Evolutionary conservation across 2,113 vertebrate genomes (phyloP), one percentile per base, ranked within the genome.

Genomic region (Scophthalmus maximus): DNA sequence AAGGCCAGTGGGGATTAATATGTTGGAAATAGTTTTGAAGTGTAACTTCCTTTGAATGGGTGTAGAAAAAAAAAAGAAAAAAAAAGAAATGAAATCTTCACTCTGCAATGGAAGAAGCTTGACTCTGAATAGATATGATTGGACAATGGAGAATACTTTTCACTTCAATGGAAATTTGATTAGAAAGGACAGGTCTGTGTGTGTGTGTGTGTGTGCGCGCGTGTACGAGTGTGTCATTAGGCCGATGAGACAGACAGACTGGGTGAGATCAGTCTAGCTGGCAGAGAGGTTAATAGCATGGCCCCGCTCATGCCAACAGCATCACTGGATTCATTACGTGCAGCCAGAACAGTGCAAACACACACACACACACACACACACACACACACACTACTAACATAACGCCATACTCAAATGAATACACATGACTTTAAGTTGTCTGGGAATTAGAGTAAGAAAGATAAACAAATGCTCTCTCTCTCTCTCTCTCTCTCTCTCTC

Each of bases 251-350:
- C 84, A 84, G 86, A 89, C 87, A 82, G 89, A 85, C 88, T 73
- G 79, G 86, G 71, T 77, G 91, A 88, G 88, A 90, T 89, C 81
- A 83, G 88, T 85, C 73, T 71, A 74, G 84, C 88, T 89, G 87
- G 87, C 84, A 78, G 76, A 90, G 89, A 90, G 91, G 91, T 92
- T 92, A 92, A 92, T 91, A 91, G 89, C 84, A 80, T 90, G 85
- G 88, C 87, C 89, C 79, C 57, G 86, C 86, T 86, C 89, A 91
- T 92, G 89, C 89, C 89, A 91, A 86, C 87, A 87, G 79, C 89
- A 78, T 81, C 71, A 76, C 78, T 85, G 66, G 86, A 91, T 90
- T 90, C 89, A 91, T 91, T 92, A 91, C 73, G 52, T 81, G 68
- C 65, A 81, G 76, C 69, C 51, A 40, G 68, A 57, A 57, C 59